A percentile compares a stretch with the other conserved stretches of the same genome.
These are phyloP conservation scores for Cyclophora albipunctata DNA, from an alignment of 2,888 invertebrate species.

Conservation along the genomic window DNA sequence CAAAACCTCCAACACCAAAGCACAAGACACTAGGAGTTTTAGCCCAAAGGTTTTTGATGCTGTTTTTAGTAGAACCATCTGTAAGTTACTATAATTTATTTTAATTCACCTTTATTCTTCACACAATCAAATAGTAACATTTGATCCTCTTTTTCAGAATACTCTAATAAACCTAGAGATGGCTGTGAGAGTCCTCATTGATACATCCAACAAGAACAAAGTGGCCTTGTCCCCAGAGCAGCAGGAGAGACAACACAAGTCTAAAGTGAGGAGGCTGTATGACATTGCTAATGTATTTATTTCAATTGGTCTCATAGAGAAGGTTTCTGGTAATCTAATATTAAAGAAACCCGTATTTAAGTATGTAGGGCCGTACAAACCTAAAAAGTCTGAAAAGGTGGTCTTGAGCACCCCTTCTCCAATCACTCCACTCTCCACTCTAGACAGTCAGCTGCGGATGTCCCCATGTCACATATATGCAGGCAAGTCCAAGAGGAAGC, in stretches of 20 bases:
- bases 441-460: constrained; percentile 40
- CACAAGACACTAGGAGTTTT: constrained; percentile 81
- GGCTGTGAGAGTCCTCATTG: constrained; percentile 79
- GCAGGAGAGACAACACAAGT: constrained; percentile 75
- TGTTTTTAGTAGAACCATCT: constrained; percentile 79
- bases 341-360: constrained; percentile 80
- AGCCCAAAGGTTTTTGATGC: constrained; percentile 82
- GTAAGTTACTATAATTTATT: constrained; percentile 49
- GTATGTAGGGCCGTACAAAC: constrained; percentile 75
- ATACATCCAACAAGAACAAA: constrained; percentile 64
- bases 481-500: constrained; percentile 62
- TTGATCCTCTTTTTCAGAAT: constrained; percentile 53
- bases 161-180: constrained; percentile 79
- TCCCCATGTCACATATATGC: constrained; percentile 49
- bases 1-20: constrained; percentile 69
- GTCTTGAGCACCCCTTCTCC: constrained; percentile 48
- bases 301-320: constrained; percentile 82
- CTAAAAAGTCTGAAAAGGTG: constrained; percentile 49
- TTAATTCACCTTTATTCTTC: constrained; percentile 10
- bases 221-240: constrained; percentile 66
- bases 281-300: constrained; percentile 87
- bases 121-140: no score
- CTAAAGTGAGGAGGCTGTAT: constrained; percentile 83
- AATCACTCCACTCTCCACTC: constrained; percentile 49
- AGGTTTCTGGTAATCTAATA: constrained; percentile 77